Conservation (phyloP, 2,888 invertebrate genomes). For the Athetis lepigone region DNA sequence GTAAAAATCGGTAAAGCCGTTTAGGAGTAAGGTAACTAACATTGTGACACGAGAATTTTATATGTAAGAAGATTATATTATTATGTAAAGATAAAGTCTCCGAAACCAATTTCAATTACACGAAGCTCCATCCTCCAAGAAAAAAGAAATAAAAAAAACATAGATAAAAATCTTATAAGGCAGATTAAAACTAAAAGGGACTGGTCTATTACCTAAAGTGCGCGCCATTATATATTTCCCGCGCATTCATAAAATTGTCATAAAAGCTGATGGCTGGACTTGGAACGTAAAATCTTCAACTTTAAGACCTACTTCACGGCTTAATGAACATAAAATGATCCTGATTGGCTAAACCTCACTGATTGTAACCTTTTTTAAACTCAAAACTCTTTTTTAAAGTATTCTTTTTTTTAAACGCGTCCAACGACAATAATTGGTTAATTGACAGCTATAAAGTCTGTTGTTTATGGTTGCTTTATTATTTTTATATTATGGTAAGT, state of each 20-base stretch:
- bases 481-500: conserved; percentile 39
- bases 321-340: conserved; percentile 47
- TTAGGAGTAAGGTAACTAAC: no score
- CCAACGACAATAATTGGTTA: conserved; percentile 63
- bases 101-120: neutral
- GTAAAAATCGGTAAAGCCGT: no score
- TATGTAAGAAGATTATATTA: no score
- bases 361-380: conserved; percentile 56
- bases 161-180: conserved; percentile 37
- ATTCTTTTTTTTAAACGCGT: conserved; percentile 33
- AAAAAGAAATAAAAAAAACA: conserved; percentile 3
- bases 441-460: conserved; percentile 61
- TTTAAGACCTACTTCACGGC: conserved; percentile 42
- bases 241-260: conserved; percentile 55
- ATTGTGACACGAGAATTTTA: no score
- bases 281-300: conserved; percentile 49
- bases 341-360: conserved; percentile 55
- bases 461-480: conserved; percentile 53
- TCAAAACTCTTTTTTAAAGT: conserved; percentile 41
- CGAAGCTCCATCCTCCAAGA: neutral
- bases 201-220: conserved; percentile 42
- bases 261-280: conserved; percentile 49
- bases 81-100: no score
- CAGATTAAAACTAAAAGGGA: conserved; percentile 36
- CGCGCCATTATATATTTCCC: conserved; percentile 40